Base-by-base conservation (phyloP, 2,113 vertebrate genomes). In the Cacatua alba region DNA sequence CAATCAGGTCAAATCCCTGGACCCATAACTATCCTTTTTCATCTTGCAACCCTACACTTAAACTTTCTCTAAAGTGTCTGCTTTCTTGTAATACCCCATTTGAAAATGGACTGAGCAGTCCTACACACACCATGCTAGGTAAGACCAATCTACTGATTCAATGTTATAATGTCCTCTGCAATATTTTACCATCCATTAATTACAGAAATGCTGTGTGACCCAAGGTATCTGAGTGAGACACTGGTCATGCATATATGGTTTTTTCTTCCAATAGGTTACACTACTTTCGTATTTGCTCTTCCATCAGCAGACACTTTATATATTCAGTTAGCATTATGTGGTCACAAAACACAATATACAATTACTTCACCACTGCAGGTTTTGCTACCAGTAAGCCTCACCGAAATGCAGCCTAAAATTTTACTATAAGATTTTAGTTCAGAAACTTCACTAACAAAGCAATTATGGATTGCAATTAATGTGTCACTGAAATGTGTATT, bases 221-320 rank as follows among this genome's bases (percentile, higher is more conserved):
- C 39, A 35, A 48, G 23, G 29, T 37, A 20, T n/a, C 48, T 76
- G 44, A 65, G 31, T 33, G 16, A 88, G 44, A 63, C 29, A 24
- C 3, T 51, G 16, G 9, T 69, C 1, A 3, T 33, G 23, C 4
- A 10, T 7, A 4, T 44, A 3, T 25, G 23, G 11, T 10, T 5
- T 20, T 35, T 67, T 60, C 49, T 19, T 7, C 37, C n/a, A 60
- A 1, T 39, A 33, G 33, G 15, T 82, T 43, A 68, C 9, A 4
- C 17, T 35, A 15, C 11, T 11, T 17, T 53, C 44, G 18, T 35
- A 13, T 64, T 91, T 65, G 52, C 16, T 52, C 17, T 26, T 79
- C 33, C 3, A 55, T 15, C 35, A 76, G 21, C 39, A 86, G 83
- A 17, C 8, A 28, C 33, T 93, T 68, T 82, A 33, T 21, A 25